Evolutionary conservation across 2,888 invertebrate genomes (phyloP), one percentile per base, ranked within the genome.

Genomic region (Andrena fulva): DNA sequence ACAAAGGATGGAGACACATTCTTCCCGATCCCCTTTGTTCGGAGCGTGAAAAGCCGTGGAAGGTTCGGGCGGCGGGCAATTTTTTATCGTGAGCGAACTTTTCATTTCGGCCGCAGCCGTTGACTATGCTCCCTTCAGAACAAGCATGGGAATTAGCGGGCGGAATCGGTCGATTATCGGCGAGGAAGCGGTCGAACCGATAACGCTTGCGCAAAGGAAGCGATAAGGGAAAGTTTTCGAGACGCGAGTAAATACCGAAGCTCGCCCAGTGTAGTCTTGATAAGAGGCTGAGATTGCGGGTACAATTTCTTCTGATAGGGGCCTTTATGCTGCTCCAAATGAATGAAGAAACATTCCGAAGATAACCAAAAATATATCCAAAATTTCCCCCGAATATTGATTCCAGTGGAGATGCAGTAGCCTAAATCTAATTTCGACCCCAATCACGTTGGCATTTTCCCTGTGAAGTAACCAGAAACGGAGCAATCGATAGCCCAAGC

Each of bases 21-120:
- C 72, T 72, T 35, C 35, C 7, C 66, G 29, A 59, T 20, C 24
- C 31, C 56, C 20, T 78, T 86, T 87, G 82, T 81, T 48, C 56
- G 66, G 6, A 35, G 82, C 35, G 82, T 82, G 82, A 82, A 82
- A 82, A 73, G 63, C 68, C 68, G 7, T 66, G 29, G 54, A 54
- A 10, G 63, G 68, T 72, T 80, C 62, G 60, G 64, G 33, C 54
- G 50, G 16, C 20, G 16, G 60, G 59, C 73, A 76, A 84, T 86
- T 81, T 87, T 84, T 86, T 69, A 67, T 31, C 56, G 74, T 35
- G 24, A 56, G 31, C 67, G 52, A 60, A 66, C 54, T 74, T 77
- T 73, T 72, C 62, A 35, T 68, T 80, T 20, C 27, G 27, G n/a
- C 20, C 16, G 7, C 48, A 52, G 59, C 76, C 50, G 66, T 62